Percentiles rank a stretch among this genome's conserved stretches.
Conservation (phyloP, 2,113 vertebrate species). For the Brevimyrus niger region DNA sequence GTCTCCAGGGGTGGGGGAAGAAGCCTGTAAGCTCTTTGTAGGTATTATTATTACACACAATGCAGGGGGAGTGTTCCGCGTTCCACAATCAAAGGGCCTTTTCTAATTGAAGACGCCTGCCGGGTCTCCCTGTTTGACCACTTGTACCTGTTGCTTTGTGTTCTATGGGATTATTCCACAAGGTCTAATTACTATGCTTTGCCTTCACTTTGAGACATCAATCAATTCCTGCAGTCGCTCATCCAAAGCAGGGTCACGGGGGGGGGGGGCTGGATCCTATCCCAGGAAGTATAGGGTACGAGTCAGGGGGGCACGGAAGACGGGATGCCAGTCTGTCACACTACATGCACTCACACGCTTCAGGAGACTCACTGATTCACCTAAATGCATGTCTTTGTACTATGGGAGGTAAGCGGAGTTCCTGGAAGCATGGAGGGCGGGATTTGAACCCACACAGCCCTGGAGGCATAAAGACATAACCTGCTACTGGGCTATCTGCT, state of each 20-base stretch:
- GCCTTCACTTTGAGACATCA: neutral
- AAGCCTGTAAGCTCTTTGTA: slow-evolving; percentile 66
- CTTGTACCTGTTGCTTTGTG: neutral
- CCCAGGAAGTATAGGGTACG: neutral
- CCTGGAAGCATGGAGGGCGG: neutral
- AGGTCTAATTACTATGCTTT: neutral
- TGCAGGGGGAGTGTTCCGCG: neutral
- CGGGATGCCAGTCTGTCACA: neutral
- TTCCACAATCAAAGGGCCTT: neutral
- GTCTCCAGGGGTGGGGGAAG: slow-evolving; percentile 50
- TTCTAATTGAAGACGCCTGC: neutral
- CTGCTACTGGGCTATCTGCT: neutral
- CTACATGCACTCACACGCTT: neutral
- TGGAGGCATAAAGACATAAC: neutral
- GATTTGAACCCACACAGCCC: neutral
- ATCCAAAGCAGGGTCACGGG: neutral
- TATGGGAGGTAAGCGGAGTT: neutral
- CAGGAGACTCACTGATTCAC: neutral
- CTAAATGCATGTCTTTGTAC: neutral
- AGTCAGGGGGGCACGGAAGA: neutral
- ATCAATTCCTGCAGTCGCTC: neutral
- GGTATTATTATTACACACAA: slow-evolving; percentile 46
- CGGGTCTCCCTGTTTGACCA: neutral
- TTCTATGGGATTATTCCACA: neutral
- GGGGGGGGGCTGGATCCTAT: neutral